Percentiles rank a stretch among this genome's conserved stretches.
Evolutionary conservation across 1,140 invertebrate species (phyloP).

Genomic region (Eriocheir sinensis): DNA sequence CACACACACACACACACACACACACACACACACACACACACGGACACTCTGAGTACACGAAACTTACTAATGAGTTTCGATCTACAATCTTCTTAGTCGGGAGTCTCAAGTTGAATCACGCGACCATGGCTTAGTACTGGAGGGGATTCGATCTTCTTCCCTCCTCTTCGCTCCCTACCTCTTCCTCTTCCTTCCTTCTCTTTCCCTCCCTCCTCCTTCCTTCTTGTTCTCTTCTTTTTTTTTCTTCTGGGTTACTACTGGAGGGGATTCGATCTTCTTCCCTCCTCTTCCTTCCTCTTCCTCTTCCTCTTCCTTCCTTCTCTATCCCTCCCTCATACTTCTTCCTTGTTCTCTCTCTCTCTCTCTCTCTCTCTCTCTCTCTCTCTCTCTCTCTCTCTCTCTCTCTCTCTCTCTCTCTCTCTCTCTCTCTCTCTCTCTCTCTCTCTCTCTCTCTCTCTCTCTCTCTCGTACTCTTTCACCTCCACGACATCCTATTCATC

Average conservation of each 20-base stretch:
- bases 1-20: not conserved
- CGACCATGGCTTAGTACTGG: not conserved
- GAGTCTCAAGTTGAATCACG: not conserved
- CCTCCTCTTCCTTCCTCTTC: not conserved
- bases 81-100: not conserved
- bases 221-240: not conserved
- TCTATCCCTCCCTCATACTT: not conserved
- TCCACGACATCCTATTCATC: not conserved
- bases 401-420: not conserved
- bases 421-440: not conserved
- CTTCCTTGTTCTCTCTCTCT: not conserved
- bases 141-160: not conserved
- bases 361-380: not conserved
- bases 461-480: not conserved
- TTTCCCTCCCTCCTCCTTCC: not conserved
- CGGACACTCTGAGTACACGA: not conserved
- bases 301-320: not conserved
- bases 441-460: not conserved
- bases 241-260: no score
- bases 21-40: slow-evolving; percentile 22
- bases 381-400: not conserved
- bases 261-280: not conserved
- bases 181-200: not conserved
- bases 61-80: not conserved
- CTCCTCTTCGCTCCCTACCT: not conserved